A percentile compares a stretch with the other conserved stretches of the same genome.
Evolutionary conservation across 1,140 invertebrate genomes (phyloP).

Genomic region (Drosophila ohnishii): DNA sequence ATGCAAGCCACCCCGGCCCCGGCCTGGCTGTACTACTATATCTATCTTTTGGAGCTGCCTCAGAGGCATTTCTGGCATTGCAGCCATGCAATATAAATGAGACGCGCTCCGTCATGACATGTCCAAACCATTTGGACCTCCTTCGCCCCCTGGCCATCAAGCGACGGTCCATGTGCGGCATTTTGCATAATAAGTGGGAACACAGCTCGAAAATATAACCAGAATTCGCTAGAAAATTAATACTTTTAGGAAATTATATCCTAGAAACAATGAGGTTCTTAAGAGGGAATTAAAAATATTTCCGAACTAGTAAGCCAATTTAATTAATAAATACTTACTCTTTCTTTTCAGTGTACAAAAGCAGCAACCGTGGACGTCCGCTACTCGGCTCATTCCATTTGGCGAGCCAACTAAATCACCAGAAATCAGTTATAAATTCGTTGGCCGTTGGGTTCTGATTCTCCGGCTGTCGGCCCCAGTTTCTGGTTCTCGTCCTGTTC

Average conservation of each 20-base stretch:
- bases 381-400: conserved; percentile 67
- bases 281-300: too few species aligned
- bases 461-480: conserved; percentile 7
- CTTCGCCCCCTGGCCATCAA: conserved; percentile 17
- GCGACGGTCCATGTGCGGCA: conserved; percentile 55
- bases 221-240: background rate
- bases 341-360: background rate
- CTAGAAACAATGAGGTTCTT: too few species aligned
- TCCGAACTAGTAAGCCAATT: too few species aligned
- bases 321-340: background rate
- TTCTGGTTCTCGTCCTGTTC: conserved; percentile 14
- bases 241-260: background rate
- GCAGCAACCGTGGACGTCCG: conserved; percentile 26
- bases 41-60: conserved; percentile 26
- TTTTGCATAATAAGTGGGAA: conserved; percentile 75
- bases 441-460: conserved; percentile 38
- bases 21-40: conserved; percentile 1
- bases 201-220: conserved; percentile 1
- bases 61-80: conserved; percentile 51
- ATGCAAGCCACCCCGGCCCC: conserved; percentile 28
- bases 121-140: conserved; percentile 43
- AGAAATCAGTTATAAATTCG: conserved; percentile 80
- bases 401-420: conserved; percentile 73
- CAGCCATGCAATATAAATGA: conserved; percentile 65
- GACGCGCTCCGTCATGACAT: conserved; percentile 61